Conservation (phyloP, 1,140 invertebrate species). For the Lasioglossum baleicum region DNA sequence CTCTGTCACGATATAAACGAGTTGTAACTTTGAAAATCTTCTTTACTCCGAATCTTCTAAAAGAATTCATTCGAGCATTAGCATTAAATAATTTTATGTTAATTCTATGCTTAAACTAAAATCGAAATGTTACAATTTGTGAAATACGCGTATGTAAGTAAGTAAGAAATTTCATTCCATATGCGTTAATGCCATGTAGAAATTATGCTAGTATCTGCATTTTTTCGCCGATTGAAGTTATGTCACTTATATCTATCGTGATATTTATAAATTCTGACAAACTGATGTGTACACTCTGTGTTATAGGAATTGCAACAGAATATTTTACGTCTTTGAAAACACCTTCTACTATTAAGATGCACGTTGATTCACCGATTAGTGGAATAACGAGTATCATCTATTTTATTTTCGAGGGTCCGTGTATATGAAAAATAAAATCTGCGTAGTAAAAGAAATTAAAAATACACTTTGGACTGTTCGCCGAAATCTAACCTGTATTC, state of each 20-base stretch:
- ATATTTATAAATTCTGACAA: constrained; percentile 33
- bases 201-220: background rate
- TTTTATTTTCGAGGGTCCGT: background rate
- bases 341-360: background rate
- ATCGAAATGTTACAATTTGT: background rate
- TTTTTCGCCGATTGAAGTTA: background rate
- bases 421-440: background rate
- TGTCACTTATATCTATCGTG: constrained; percentile 4
- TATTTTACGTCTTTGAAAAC: constrained; percentile 1
- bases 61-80: constrained; percentile 46
- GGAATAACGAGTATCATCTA: background rate
- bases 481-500: constrained; percentile 40
- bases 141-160: background rate
- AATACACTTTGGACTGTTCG: constrained; percentile 4
- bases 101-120: background rate
- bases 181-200: background rate
- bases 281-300: constrained; percentile 4
- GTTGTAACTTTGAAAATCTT: constrained; percentile 35
- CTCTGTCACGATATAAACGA: constrained; percentile 36
- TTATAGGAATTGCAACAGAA: constrained; percentile 27
- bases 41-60: constrained; percentile 49
- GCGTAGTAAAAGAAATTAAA: background rate
- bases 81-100: background rate
- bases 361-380: background rate
- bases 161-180: background rate